Base-by-base conservation (phyloP, 2,113 vertebrate genomes). In the Heterotilapia buettikoferi region DNA sequence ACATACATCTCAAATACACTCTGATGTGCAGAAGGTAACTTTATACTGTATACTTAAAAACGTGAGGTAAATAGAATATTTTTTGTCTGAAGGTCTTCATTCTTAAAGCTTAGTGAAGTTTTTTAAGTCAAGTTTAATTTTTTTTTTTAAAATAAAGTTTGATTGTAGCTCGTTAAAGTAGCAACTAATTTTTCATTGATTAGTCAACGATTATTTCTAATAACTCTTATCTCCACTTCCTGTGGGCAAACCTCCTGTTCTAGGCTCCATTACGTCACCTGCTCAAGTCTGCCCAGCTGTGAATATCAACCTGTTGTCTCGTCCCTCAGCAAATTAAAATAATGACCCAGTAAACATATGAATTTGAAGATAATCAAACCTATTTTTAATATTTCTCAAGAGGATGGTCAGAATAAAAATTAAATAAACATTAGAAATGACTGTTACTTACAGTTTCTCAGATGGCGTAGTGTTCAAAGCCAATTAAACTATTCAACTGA, bases 401-500 rank as follows among this genome's bases (percentile, higher is more conserved):
- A 38, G 61, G 19, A 38, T 12, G 10, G 33, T 66, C 18, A 38
- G 33, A 66, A 38, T 38, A 66, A 38, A 66, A n/a, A 66, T 38
- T 12, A 12, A 12, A 66, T 7, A 66, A 66, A n/a, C 2, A 36
- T 66, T 38, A n/a, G 31, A 66, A 66, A 66, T n/a, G 16, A 61
- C 29, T 61, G 57, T 33, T 61, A 61, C 29, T 33, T 61, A 7
- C 18, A 66, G 61, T n/a, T 66, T 12, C 10, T 66, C 31, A 7
- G 4, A 56, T 56, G 53, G 6, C 2, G 2, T 38, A 66, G 10
- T 38, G 31, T 66, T 66, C 31, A 66, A n/a, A 38, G 6, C 10
- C 57, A 61, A 61, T 61, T 18, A 66, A n/a, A 66, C 61, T 66
- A 12, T 66, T 66, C 38, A 66, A 66, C 31, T 66, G 36, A 66